A percentile compares a stretch with the other conserved stretches of the same genome.
Conservation (phyloP, 2,888 invertebrate species). For the Cheilosia vernalis region DNA sequence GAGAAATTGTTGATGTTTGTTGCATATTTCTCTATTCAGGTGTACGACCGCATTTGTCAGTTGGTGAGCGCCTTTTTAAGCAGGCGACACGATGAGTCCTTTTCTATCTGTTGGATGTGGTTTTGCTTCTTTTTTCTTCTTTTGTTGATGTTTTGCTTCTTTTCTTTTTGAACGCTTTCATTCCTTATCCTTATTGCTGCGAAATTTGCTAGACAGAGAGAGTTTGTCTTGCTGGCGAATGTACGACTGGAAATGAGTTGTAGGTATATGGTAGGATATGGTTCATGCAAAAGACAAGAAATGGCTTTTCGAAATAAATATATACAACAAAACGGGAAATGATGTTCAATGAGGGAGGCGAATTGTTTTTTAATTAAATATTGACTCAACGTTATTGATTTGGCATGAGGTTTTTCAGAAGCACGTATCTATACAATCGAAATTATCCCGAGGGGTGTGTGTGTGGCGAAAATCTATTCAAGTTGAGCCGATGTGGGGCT, state of each 20-base stretch:
- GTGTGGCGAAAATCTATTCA: neutral
- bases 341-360: neutral
- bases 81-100: conserved; percentile 33
- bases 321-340: conserved; percentile 20
- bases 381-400: conserved; percentile 65
- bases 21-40: conserved; percentile 32
- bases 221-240: conserved; percentile 21
- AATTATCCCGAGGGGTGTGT: neutral
- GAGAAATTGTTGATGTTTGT: conserved; percentile 18
- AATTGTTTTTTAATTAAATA: conserved; percentile 53
- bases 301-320: conserved; percentile 68
- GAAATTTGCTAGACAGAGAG: conserved; percentile 50
- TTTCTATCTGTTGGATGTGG: conserved; percentile 40
- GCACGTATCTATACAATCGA: neutral
- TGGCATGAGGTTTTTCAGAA: conserved; percentile 15
- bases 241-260: conserved; percentile 10
- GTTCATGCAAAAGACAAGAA: conserved; percentile 55
- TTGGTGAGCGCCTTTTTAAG: conserved; percentile 46
- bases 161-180: conserved; percentile 22
- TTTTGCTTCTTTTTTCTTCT: neutral
- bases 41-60: conserved; percentile 58
- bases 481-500: neutral
- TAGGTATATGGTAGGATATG: neutral
- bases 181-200: conserved; percentile 29
- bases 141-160: neutral